Evolutionary conservation across 2,797 vertebrate species (phyloP), one percentile per base, ranked within the genome.

Genomic region (Paguma larvata): DNA sequence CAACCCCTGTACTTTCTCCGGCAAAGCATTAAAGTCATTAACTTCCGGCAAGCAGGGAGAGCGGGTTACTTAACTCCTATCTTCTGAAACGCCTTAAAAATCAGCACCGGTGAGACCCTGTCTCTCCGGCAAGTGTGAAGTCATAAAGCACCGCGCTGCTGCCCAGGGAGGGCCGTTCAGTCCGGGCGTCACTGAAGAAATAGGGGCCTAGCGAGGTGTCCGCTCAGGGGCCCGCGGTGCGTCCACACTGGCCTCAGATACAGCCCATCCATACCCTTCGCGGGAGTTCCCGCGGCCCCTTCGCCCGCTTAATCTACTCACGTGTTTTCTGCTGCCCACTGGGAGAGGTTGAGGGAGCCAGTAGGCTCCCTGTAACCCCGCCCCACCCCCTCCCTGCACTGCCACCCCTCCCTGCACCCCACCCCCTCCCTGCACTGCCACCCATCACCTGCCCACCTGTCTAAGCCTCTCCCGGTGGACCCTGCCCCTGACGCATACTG

Each of bases 11-110:
- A 51, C 95, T 94, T 95, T 75, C 92, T 86, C 94, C 70, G 34
- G 85, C 77, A 88, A 85, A 92, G 87, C 90, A 91, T 79, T 82
- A 38, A 94, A 90, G 92, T 85, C 88, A 91, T 94, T 97, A 95
- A 92, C 72, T 95, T 97, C n/a, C 34, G 88, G 94, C 67, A 65
- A 89, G 78, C 70, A 10, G 72, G 87, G 84, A 92, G 78, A 94
- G 65, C 34, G 27, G 63, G 77, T 88, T 88, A 82, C 82, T 94
- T 88, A 95, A 82, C 80, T 73, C 62, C 27, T 15, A 44, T 41
- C 80, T 93, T 90, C 90, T 51, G 80, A 68, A 59, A 95, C 87
- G 85, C 51, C 92, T 78, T 88, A 77, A 73, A 80, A 85, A 75
- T n/a, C 94, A 75, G 90, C 85, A 11, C 48, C 3, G 0, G 34